A percentile compares a stretch with the other conserved stretches of the same genome.
Evolutionary conservation across 2,113 vertebrate species (phyloP).

Genomic region (Phalacrocorax brasilianus): DNA sequence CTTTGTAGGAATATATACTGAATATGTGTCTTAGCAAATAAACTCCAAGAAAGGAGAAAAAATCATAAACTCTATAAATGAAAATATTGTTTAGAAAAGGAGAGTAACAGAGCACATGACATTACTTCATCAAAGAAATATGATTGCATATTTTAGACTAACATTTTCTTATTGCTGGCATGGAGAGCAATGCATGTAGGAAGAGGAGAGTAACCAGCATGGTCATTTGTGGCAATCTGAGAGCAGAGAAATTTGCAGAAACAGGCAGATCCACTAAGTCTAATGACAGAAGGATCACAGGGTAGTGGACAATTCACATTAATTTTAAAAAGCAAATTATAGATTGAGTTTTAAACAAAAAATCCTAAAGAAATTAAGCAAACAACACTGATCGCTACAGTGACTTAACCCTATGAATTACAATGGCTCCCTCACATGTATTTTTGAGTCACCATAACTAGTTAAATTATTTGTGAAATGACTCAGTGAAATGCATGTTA

Average conservation of each 20-base stretch:
- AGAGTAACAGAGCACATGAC: neutral
- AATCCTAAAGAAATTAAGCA: neutral
- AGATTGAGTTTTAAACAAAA: neutral
- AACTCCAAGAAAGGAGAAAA: neutral
- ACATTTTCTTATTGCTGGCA: neutral
- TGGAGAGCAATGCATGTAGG: neutral
- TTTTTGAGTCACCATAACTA: neutral
- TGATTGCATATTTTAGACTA: neutral
- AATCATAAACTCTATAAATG: neutral
- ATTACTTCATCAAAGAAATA: neutral
- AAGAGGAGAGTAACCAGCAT: neutral
- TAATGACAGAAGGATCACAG: rapidly evolving
- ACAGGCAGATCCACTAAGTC: neutral
- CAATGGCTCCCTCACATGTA: neutral
- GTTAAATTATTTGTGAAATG: neutral
- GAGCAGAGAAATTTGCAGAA: neutral
- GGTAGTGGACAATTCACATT: neutral
- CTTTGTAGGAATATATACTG: neutral
- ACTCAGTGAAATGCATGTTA: neutral
- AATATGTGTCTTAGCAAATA: neutral
- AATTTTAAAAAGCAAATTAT: neutral
- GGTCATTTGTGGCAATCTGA: neutral
- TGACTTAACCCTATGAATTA: neutral
- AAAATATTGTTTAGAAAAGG: neutral
- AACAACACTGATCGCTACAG: neutral